These are phyloP conservation scores for Stratiomys singularior DNA, from an alignment of 2,888 invertebrate species.

Conservation along the genomic window DNA sequence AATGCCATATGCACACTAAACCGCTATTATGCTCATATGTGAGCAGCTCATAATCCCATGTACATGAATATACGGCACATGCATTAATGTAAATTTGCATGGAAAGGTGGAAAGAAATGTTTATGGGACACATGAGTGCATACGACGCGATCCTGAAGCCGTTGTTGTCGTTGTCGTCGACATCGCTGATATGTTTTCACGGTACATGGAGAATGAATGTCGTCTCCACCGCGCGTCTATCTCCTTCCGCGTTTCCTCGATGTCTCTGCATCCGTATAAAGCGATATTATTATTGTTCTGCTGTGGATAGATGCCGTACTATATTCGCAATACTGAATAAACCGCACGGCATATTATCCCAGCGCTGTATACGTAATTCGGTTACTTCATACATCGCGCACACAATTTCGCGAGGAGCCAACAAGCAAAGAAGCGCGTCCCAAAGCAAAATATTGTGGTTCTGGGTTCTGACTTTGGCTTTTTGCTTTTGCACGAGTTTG, in stretches of 20 bases:
- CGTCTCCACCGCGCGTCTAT: background rate
- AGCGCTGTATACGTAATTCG: background rate
- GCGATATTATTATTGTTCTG: background rate
- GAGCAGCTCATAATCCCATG: too few relatives aligned
- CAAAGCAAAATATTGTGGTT: constrained; percentile 14
- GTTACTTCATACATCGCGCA: background rate
- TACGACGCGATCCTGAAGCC: background rate
- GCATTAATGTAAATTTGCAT: background rate
- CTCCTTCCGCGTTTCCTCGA: constrained; percentile 5
- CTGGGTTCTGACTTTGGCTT: background rate
- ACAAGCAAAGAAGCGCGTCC: background rate
- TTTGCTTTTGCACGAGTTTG: background rate
- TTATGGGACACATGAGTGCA: constrained; percentile 8
- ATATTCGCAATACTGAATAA: background rate
- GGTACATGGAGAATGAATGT: background rate
- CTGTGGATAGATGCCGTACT: background rate
- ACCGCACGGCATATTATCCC: background rate
- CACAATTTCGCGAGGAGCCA: background rate
- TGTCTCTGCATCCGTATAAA: background rate
- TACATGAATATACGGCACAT: too few relatives aligned
- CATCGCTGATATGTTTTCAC: background rate
- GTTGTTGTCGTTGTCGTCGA: background rate
- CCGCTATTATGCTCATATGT: too few relatives aligned
- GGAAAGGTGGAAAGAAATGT: background rate
- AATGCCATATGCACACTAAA: too few relatives aligned